Evolutionary conservation across 1,140 invertebrate species (phyloP), one percentile per base, ranked within the genome.

Genomic region (Diprion similis): DNA sequence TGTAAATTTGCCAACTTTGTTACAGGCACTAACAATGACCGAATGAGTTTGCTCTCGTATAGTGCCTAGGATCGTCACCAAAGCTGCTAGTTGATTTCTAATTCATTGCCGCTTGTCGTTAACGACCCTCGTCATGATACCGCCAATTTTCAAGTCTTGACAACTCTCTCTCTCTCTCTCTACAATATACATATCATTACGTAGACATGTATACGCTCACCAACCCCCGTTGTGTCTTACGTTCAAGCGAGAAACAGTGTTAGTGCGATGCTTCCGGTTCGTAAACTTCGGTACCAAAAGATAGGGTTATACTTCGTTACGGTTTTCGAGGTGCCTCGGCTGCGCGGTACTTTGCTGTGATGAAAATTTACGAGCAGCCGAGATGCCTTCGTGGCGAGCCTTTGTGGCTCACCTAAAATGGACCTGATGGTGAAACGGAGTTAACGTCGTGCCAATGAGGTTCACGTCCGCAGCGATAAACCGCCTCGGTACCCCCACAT

Each of bases 271-370:
- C 51, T 10, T 59, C 51, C n/a, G 51, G 51, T 59, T 17, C 51
- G 51, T 59, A 59, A 59, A 59, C 11, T 17, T 17, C n/a, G 51
- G n/a, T 59, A 17, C 11, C 51, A 17, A 59, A 59, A 59, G 51
- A 59, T 59, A 59, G 51, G 11, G 51, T 59, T 59, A 59, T 59
- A 59, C n/a, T 59, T 59, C 51, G n/a, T 59, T 59, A 59, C n/a
- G 51, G 51, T 59, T 59, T 59, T 59, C 51, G 51, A 59, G 51
- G n/a, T 37, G 24, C 24, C 24, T 17, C 51, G 24, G 24, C n/a
- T 9, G 51, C 51, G 51, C 51, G 8, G 51, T 59, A 13, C 11
- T 59, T 59, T 59, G 9, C n/a, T 17, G 51, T 17, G 51, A 59
- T 59, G 51, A 59, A 59, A 59, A 59, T 59, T 59, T 59, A 59